Evolutionary conservation across 2,888 invertebrate genomes (phyloP), one percentile per base, ranked within the genome.

Genomic region (Luperina testacea): DNA sequence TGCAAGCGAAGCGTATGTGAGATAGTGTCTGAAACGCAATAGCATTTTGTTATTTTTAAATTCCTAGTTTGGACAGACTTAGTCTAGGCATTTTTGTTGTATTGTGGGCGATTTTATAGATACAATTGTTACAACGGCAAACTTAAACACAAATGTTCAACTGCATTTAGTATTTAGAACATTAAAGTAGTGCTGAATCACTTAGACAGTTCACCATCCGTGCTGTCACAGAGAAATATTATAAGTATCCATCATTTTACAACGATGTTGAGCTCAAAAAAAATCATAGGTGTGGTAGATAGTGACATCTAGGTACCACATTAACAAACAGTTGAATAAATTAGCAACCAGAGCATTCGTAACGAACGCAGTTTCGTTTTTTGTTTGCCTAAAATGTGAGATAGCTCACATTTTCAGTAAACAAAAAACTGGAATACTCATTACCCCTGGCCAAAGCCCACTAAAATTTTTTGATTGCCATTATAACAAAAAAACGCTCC

Each of bases 391-490:
- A 6, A 51, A 51, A 53, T 53, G 8, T 20, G 42, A 51, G 9
- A 8, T 15, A 53, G 13, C 17, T 61, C 72, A 72, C 53, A 65
- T 48, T 53, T 61, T 42, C 0, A 15, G 11, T 13, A 42, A 51
- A 76, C 45, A 45, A 80, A 80, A 64, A 38, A 80, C 51, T 42
- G 27, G 42, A 83, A 24, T 61, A 17, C 27, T 53, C 67, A 77
- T 80, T 77, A 77, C 15, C 65, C 79, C n/a, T 51, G 48, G 75
- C 72, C 53, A 24, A 27, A 64, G 11, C 77, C 73, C 75, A 75
- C 68, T 42, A 67, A 72, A 84, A 42, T 57, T 45, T 42, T 24
- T 74, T 76, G 68, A 84, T 68, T 53, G 71, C 73, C 42, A 32
- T 57, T 77, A 15, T 38, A 27, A 63, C 64, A 67, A 70, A 78